Conservation (phyloP, 2,113 vertebrate genomes). For the Oncorhynchus nerka region DNA sequence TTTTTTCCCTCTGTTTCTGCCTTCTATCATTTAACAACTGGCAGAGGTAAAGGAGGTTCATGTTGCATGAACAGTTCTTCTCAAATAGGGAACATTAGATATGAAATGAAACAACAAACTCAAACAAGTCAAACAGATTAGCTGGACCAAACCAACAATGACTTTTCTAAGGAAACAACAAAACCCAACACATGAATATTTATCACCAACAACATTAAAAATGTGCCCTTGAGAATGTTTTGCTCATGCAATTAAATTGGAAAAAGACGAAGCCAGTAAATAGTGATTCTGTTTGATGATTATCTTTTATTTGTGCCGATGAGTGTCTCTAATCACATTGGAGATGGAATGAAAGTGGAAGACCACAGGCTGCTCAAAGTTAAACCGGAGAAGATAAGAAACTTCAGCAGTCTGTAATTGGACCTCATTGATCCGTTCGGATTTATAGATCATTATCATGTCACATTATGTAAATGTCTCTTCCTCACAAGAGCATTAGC, state of each 20-base stretch:
- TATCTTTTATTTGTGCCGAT: conserved; percentile 65
- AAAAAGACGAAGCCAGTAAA: conserved; percentile 55
- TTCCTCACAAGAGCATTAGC: conserved; percentile 41
- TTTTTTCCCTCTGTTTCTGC: not conserved
- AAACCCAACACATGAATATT: conserved; percentile 4
- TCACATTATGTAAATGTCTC: conserved; percentile 65
- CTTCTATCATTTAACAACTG: conserved; percentile 31
- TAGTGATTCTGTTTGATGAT: conserved; percentile 53
- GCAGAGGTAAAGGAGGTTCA: conserved; percentile 34
- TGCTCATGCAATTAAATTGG: conserved; percentile 59
- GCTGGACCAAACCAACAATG: not conserved
- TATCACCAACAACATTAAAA: conserved; percentile 17
- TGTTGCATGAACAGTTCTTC: conserved; percentile 28
- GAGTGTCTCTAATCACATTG: conserved; percentile 64
- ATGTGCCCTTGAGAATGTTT: conserved; percentile 63
- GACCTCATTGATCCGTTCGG: conserved; percentile 69
- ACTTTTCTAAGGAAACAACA: not conserved
- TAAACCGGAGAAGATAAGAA: conserved; percentile 68
- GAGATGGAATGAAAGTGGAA: conserved; percentile 68
- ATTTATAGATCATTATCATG: conserved; percentile 69
- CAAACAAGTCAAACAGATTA: not conserved
- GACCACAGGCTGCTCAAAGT: conserved; percentile 67
- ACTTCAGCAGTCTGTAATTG: conserved; percentile 71
- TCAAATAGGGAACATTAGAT: not conserved
- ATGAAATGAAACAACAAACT: not conserved